Percentiles rank a stretch among this genome's conserved stretches.
Conservation (phyloP, 2,888 invertebrate species). For the Tinea trinotella region DNA sequence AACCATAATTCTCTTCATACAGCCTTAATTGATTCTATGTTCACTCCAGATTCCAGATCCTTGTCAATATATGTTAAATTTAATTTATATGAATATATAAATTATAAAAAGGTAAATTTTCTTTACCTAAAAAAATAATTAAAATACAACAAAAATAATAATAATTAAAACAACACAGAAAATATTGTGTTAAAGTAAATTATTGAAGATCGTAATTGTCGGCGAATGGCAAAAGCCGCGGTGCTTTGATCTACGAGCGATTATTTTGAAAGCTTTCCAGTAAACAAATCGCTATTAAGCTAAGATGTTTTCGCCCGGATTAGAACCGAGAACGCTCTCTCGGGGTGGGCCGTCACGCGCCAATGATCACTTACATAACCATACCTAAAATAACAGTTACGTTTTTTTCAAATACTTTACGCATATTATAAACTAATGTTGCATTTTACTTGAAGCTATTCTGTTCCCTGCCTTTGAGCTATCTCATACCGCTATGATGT, state of each 20-base stretch:
- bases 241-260: slow-evolving; percentile 27
- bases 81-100: no score
- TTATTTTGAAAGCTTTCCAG: slow-evolving; percentile 31
- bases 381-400: slow-evolving; percentile 7
- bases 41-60: no score
- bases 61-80: no score
- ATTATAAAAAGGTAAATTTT: no score
- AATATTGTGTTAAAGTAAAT: not conserved
- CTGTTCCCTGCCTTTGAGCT: no score
- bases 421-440: not conserved
- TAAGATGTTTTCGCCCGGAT: slow-evolving; percentile 9
- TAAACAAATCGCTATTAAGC: slow-evolving; percentile 22
- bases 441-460: no score
- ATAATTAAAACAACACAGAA: no score
- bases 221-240: slow-evolving; percentile 15
- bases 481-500: no score
- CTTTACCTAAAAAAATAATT: no score
- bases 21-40: no score
- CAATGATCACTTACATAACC: not conserved
- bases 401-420: not conserved
- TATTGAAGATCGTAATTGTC: not conserved
- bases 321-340: not conserved
- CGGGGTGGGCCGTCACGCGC: slow-evolving; percentile 15
- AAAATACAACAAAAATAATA: no score
- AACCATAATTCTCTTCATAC: no score